phyloP scores from a whole-genome alignment of 2,113 vertebrate species.

The Pachyramphus minor region DNA sequence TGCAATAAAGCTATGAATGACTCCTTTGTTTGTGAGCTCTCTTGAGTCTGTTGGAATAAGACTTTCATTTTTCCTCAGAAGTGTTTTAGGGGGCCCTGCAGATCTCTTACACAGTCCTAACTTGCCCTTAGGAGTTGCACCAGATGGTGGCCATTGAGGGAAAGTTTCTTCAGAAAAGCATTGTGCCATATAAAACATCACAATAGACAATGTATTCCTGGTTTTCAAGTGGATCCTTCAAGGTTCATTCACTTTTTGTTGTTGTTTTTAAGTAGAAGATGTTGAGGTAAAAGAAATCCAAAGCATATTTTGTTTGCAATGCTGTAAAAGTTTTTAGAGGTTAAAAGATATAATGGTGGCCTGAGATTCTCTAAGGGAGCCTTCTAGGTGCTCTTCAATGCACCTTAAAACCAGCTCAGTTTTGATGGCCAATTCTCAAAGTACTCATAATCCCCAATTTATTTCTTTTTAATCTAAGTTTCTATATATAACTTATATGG shows the following conservation, averaged over 20 bases:
- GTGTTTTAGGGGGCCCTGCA: background rate
- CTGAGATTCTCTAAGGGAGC: background rate
- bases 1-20: background rate
- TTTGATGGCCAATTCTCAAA: background rate
- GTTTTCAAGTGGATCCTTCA: background rate
- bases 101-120: background rate
- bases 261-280: background rate
- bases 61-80: background rate
- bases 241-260: background rate
- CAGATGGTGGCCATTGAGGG: background rate
- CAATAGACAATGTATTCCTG: background rate
- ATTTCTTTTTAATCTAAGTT: background rate
- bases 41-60: background rate
- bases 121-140: background rate
- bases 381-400: background rate
- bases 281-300: background rate
- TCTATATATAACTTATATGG: background rate
- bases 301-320: background rate
- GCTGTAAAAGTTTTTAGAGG: background rate
- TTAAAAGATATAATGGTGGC: background rate
- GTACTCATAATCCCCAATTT: background rate
- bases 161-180: background rate
- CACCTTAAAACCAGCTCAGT: background rate
- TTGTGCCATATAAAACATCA: background rate
- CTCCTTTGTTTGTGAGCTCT: background rate